Percentiles rank a stretch among this genome's conserved stretches.
phyloP scores from a whole-genome alignment of 1,140 invertebrate species.

The Trichonephila clavata region DNA sequence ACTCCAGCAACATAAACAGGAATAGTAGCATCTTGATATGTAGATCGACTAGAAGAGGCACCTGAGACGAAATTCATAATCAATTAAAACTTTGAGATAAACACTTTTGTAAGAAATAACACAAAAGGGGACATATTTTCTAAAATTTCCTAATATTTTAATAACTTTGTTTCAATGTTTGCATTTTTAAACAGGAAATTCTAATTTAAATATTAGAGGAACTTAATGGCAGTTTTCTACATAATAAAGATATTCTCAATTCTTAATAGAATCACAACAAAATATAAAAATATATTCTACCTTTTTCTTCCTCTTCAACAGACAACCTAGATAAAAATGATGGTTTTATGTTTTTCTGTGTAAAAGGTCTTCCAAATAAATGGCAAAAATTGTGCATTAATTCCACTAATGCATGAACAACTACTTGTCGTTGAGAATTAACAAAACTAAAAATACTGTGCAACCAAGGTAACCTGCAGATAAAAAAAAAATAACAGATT shows the following conservation, averaged over 20 bases:
- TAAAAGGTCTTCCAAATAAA: slow-evolving; percentile 83
- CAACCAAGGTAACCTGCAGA: slow-evolving; percentile 79
- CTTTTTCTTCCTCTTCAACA: slow-evolving; percentile 79
- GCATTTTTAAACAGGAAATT: too few species aligned
- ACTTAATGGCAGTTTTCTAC: too few species aligned
- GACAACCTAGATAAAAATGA: slow-evolving; percentile 80
- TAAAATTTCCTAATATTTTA: too few species aligned
- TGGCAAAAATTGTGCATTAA: slow-evolving; percentile 82
- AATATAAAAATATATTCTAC: neutral
- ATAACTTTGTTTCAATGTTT: too few species aligned
- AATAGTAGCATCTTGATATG: slow-evolving; percentile 83
- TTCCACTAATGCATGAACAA: slow-evolving; percentile 81
- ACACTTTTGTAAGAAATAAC: too few species aligned
- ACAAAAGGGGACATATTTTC: too few species aligned
- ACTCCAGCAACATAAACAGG: slow-evolving; percentile 84
- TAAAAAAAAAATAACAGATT: slow-evolving; percentile 69
- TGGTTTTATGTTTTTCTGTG: slow-evolving; percentile 82
- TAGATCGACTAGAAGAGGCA: slow-evolving; percentile 78
- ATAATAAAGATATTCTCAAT: too few species aligned
- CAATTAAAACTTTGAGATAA: too few species aligned
- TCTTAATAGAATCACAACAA: too few species aligned
- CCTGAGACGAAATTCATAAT: slow-evolving; percentile 75
- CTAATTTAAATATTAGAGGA: too few species aligned
- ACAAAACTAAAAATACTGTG: slow-evolving; percentile 80
- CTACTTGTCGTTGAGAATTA: slow-evolving; percentile 79